Conservation (phyloP, 2,113 vertebrate genomes). For the Oreochromis spilurus region DNA sequence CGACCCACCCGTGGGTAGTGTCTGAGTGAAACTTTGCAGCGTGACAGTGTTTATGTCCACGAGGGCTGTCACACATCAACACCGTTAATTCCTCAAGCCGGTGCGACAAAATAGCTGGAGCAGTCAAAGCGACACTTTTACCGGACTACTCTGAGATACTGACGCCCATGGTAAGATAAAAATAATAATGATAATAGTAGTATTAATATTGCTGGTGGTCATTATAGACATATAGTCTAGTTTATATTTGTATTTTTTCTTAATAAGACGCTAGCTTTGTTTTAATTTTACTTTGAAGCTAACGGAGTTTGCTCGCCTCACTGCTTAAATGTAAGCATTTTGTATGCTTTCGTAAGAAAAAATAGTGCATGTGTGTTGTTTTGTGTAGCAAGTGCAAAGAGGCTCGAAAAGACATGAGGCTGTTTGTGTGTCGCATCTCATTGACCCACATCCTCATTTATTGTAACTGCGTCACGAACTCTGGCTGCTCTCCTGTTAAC, state of each 20-base stretch:
- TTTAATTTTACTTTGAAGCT: background rate
- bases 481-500: background rate
- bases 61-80: background rate
- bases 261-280: background rate
- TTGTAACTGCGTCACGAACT: slow-evolving; percentile 40
- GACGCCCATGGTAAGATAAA: slow-evolving; percentile 53
- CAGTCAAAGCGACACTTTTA: background rate
- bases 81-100: background rate
- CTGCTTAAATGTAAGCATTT: background rate
- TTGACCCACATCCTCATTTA: slow-evolving; percentile 43
- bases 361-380: background rate
- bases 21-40: background rate
- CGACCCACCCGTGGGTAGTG: background rate
- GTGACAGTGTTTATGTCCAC: slow-evolving; percentile 1
- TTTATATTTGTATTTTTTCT: rapidly evolving
- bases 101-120: background rate
- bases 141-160: background rate
- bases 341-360: background rate
- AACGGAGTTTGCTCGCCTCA: background rate
- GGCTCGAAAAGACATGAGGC: background rate
- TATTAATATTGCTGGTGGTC: background rate
- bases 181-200: background rate
- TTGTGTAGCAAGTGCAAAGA: background rate
- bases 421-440: slow-evolving; percentile 44
- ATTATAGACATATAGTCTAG: rapidly evolving